Base-by-base conservation (phyloP, 2,113 vertebrate genomes). In the Albula glossodonta region DNA sequence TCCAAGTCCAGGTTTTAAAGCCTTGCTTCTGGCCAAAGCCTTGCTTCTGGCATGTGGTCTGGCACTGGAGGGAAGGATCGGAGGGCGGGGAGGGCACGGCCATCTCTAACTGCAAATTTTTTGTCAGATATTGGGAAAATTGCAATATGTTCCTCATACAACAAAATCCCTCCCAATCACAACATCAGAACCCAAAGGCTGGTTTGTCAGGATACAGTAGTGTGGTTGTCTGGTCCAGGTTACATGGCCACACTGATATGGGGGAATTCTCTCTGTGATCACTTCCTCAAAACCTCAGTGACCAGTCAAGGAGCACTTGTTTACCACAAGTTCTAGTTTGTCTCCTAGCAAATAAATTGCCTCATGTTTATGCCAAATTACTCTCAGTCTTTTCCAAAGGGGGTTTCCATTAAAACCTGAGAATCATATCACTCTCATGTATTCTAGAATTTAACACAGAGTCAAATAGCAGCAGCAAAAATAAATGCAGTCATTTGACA, bases 1-100 rank as follows among this genome's bases (percentile, higher is more conserved):
- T 66, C 52, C n/a, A 48, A 79, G 53, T 77, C 51, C 80, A 51
- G 74, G 81, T 66, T 83, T 78, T 51, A 78, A 74, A 48, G 17
- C 63, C 70, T 53, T 83, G 82, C 77, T 83, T 48, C 51, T 87
- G 86, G 51, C 56, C 22, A 48, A 87, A 41, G n/a, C n/a, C n/a
- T n/a, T n/a, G n/a, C n/a, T n/a, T 83, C 70, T 50, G 19, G 41
- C n/a, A 81, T 86, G 86, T 57, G 51, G 82, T 51, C 49, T 60
- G 74, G 41, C 49, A 15, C 15, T 31, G 41, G n/a, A 31, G 70
- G 6, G 7, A 22, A 41, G 31, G 31, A 41, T 41, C n/a, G 70
- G 19, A 52, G 51, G 51, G 60, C 22, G 50, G n/a, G 81, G 51
- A 22, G 3, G 19, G 74, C 51, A 31, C 22, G n/a, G 50, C 51